Evolutionary conservation across 1,140 invertebrate genomes (phyloP).

Genomic region (Aricia agestis): DNA sequence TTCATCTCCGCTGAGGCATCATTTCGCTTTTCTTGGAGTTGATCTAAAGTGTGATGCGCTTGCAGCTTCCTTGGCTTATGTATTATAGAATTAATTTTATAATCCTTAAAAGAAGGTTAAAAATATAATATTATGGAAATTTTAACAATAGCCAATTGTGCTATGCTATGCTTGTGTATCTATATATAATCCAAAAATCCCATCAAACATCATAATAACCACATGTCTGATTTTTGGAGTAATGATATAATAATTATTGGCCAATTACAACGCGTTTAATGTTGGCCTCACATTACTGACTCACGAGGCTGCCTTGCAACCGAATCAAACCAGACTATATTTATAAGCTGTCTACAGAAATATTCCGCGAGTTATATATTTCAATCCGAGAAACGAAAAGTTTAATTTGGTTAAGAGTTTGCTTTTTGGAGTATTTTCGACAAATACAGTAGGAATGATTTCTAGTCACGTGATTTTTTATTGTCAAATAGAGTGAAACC

Average conservation of each 20-base stretch:
- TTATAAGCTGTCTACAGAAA: too few species aligned
- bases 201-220: too few species aligned
- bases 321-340: too few species aligned
- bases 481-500: not conserved
- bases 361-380: not conserved
- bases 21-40: not conserved
- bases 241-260: too few species aligned
- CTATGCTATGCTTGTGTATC: too few species aligned
- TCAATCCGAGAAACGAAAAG: not conserved
- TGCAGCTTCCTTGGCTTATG: not conserved
- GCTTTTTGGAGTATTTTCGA: not conserved
- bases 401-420: not conserved
- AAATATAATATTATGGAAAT: too few species aligned
- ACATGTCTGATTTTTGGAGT: too few species aligned
- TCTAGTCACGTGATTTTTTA: not conserved
- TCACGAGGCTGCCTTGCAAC: too few species aligned
- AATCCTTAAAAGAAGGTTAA: not conserved
- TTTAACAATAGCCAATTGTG: too few species aligned
- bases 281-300: too few species aligned
- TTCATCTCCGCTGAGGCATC: conserved; percentile 14
- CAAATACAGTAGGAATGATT: not conserved
- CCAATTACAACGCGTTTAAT: too few species aligned
- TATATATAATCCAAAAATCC: too few species aligned
- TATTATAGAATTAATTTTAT: not conserved
- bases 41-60: not conserved